phyloP scores from a whole-genome alignment of 1,140 invertebrate species.

The Drosophila elegans region DNA sequence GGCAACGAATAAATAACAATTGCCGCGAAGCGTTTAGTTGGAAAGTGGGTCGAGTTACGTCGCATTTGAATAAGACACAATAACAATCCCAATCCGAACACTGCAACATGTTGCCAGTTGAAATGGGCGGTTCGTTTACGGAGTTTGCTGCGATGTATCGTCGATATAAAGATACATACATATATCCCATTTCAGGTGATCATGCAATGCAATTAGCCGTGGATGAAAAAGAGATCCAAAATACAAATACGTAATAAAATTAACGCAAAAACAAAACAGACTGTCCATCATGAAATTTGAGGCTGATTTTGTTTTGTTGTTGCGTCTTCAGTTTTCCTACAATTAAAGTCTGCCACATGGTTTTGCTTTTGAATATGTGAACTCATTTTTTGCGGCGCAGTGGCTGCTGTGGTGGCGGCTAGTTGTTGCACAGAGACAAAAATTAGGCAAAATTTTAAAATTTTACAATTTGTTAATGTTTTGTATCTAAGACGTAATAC shows the following conservation, averaged over 20 bases:
- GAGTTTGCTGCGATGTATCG: conserved; percentile 15
- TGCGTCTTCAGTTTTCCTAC: conserved; percentile 35
- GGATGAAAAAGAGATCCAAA: conserved; percentile 48
- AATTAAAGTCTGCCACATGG: conserved; percentile 45
- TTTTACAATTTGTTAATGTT: no score
- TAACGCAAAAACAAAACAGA: conserved; percentile 61
- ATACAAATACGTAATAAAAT: conserved; percentile 68
- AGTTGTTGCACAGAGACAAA: conserved; percentile 12
- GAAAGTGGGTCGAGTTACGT: conserved; percentile 81
- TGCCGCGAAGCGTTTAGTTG: conserved; percentile 30
- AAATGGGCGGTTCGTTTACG: conserved; percentile 33
- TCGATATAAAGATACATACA: conserved; percentile 7
- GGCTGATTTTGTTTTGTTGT: conserved; percentile 32
- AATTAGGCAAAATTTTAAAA: no score
- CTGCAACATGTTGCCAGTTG: conserved; percentile 45
- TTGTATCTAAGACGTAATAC: no score
- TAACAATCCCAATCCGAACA: conserved; percentile 10
- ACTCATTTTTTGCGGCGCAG: conserved; percentile 44
- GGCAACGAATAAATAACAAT: conserved; percentile 42
- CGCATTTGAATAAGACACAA: conserved; percentile 68
- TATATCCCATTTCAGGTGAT: conserved; percentile 59
- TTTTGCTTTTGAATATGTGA: conserved; percentile 60
- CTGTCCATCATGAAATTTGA: conserved; percentile 60
- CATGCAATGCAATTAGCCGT: conserved; percentile 76
- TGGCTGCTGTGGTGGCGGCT: conserved; percentile 46